phyloP scores from a whole-genome alignment of 2,797 vertebrate genomes.

The Lagorchestes hirsutus region DNA sequence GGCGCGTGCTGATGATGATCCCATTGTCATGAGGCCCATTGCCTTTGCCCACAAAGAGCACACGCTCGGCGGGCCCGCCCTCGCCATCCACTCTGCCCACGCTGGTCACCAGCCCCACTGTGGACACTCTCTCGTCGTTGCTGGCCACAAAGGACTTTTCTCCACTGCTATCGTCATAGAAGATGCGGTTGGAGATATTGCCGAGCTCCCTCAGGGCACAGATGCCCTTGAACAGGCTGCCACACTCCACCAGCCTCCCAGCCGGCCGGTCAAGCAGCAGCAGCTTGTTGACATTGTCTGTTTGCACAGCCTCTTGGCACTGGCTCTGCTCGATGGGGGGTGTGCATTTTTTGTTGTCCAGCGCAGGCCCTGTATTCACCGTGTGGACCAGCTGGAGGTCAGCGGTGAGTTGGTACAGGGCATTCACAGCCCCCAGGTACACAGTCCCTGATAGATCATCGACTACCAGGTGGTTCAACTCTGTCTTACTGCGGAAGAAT shows the following conservation, averaged over 20 bases:
- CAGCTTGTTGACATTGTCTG: slow-evolving; percentile 94
- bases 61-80: slow-evolving; percentile 63
- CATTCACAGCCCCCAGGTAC: slow-evolving; percentile 94
- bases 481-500: slow-evolving; percentile 82
- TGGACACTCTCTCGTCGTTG: slow-evolving; percentile 93
- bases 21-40: slow-evolving; percentile 93
- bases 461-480: slow-evolving; percentile 87
- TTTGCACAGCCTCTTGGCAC: slow-evolving; percentile 87
- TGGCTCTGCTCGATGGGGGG: slow-evolving; percentile 92
- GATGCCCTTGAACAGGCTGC: slow-evolving; percentile 96
- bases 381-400: slow-evolving; percentile 85
- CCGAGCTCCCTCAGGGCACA: slow-evolving; percentile 92
- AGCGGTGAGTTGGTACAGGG: slow-evolving; percentile 90
- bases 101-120: slow-evolving; percentile 94
- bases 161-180: slow-evolving; percentile 94
- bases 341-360: slow-evolving; percentile 92
- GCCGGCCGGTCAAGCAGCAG: slow-evolving; percentile 90
- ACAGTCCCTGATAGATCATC: slow-evolving; percentile 89
- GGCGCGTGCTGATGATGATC: slow-evolving; percentile 96
- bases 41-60: slow-evolving; percentile 96
- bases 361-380: slow-evolving; percentile 90
- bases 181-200: slow-evolving; percentile 89
- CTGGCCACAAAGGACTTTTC: slow-evolving; percentile 97
- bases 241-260: slow-evolving; percentile 92
- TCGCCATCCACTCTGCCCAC: not conserved